These are phyloP conservation scores for Phasianus colchicus DNA, from an alignment of 2,113 vertebrate genomes.

Conservation along the genomic window DNA sequence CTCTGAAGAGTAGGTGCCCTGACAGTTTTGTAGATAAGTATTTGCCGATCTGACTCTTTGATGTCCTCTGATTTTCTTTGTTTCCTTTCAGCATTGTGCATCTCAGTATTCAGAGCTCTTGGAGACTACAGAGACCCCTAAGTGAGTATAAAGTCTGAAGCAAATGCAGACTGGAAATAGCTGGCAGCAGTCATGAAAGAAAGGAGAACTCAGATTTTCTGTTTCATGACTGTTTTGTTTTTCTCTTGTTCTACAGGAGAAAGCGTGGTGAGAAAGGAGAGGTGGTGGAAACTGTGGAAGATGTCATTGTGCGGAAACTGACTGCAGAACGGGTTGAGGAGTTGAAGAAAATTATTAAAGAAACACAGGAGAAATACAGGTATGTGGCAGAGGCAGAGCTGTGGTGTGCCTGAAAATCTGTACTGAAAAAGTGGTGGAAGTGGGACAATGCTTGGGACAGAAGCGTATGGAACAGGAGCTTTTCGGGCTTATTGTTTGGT, in stretches of 20 bases:
- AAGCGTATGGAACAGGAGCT: not conserved
- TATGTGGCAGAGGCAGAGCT: slow-evolving; percentile 37
- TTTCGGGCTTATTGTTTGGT: not conserved
- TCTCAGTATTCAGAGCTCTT: slow-evolving; percentile 98
- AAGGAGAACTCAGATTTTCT: not conserved
- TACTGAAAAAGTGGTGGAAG: not conserved
- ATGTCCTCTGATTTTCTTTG: slow-evolving; percentile 46
- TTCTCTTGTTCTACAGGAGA: slow-evolving; percentile 78
- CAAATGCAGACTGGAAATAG: not conserved
- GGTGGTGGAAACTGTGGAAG: slow-evolving; percentile 98
- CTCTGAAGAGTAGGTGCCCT: not conserved
- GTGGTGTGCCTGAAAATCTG: not conserved
- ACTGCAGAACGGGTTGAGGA: slow-evolving; percentile 96
- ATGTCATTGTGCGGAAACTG: slow-evolving; percentile 95
- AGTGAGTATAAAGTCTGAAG: slow-evolving; percentile 83
- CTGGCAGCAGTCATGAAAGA: not conserved
- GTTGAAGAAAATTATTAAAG: slow-evolving; percentile 93
- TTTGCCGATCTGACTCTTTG: not conserved
- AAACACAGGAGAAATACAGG: slow-evolving; percentile 98
- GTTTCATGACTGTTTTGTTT: not conserved
- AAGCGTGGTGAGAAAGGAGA: slow-evolving; percentile 98
- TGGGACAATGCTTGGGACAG: not conserved
- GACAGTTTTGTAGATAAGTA: not conserved
- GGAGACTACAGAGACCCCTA: slow-evolving; percentile 97
- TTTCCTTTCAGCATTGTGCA: slow-evolving; percentile 91